Evolutionary conservation across 2,797 vertebrate genomes (phyloP), one percentile per base, ranked within the genome.

Genomic region (Ispidina lecontei): DNA sequence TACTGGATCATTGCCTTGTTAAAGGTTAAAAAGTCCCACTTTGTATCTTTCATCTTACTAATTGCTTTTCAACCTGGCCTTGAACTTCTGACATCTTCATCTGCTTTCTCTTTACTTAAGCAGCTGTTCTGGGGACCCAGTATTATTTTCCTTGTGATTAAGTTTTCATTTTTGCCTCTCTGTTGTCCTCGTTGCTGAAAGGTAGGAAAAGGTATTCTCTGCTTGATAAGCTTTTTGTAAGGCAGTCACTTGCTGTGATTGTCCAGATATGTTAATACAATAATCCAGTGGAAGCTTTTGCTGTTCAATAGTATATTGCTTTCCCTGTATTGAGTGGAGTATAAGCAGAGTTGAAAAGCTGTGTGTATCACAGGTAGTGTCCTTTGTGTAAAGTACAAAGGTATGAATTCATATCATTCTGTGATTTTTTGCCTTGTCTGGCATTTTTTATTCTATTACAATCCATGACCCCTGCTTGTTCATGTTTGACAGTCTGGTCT

Each of bases 61-160:
- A 77, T 94, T 96, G 58, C 73, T 94, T 79, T 95, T 89, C 83
- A 94, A 3, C 60, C 31, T 87, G 28, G 52, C 76, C 49, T 89
- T 91, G 90, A 85, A 78, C 75, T 94, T 88, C 63, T 89, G 64
- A 69, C 28, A 85, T 81, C 84, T 85, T 89, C 39, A 75, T 91
- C 33, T 94, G 68, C 35, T 68, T 92, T 85, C 65, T 60, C 17
- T 84, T 20, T 84, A 59, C 33, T 71, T 17, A 6, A 70, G 41
- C 44, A 84, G 25, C 55, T 90, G 29, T 81, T 94, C 31, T 74
- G 29, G 11, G 62, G 43, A 41, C 31, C 28, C 43, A 70, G 43
- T 44, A 63, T 54, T 84, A 3, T 68, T 90, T 84, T 70, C 18
- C 23, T 79, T 76, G 62, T 58, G 68, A 39, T 71, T 15, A 91